Conservation (phyloP, 64 coral and sea anemone species). For the Anthopleura sola region DNA sequence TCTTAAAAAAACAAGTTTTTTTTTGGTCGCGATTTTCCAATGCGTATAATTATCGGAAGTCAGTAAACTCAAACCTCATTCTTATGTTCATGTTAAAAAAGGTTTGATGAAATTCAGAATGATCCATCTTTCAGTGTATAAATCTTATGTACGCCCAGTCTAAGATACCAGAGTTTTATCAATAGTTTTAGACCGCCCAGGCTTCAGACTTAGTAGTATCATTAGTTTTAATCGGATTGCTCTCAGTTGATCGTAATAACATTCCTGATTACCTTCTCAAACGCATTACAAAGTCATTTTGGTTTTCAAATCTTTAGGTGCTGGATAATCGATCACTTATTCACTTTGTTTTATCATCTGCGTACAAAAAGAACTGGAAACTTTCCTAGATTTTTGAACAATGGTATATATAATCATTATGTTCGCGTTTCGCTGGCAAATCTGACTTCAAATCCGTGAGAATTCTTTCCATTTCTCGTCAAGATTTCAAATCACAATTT, state of each 20-base stretch:
- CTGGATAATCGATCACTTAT: not conserved
- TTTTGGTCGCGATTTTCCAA: too few relatives aligned
- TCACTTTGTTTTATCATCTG: not conserved
- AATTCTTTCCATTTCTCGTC: not conserved
- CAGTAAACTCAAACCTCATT: too few relatives aligned
- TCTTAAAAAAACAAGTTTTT: too few relatives aligned
- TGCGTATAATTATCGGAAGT: too few relatives aligned
- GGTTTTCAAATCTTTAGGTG: not conserved
- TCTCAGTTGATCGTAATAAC: not conserved
- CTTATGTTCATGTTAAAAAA: too few relatives aligned
- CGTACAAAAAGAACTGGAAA: too few relatives aligned
- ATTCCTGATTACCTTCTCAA: not conserved
- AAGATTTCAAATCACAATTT: not conserved
- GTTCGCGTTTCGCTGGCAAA: not conserved
- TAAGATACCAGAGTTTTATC: not conserved
- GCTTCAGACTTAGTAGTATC: not conserved
- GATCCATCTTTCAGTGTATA: too few relatives aligned
- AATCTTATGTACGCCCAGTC: too few relatives aligned
- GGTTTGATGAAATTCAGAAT: too few relatives aligned
- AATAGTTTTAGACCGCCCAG: not conserved
- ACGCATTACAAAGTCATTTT: not conserved
- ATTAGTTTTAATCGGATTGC: not conserved
- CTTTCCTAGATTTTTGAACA: too few relatives aligned
- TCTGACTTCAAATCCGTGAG: not conserved
- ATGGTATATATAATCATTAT: not conserved